A percentile compares a stretch with the other conserved stretches of the same genome.
Conservation (phyloP, 2,888 invertebrate genomes). For the Apeira syringaria region DNA sequence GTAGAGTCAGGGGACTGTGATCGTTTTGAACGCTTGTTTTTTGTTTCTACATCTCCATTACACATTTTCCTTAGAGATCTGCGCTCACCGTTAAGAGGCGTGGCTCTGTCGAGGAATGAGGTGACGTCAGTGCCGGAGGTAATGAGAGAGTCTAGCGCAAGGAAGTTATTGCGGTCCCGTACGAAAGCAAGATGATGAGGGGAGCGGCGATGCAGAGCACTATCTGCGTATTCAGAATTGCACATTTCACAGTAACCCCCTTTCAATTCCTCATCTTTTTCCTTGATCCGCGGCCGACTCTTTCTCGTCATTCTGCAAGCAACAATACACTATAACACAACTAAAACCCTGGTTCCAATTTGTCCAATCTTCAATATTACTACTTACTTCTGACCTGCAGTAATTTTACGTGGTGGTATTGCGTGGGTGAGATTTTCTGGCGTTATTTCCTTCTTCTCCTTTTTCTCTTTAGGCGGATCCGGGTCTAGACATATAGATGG, state of each 20-base stretch:
- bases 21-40: constrained; percentile 51
- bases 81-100: constrained; percentile 66
- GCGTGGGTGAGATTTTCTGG: constrained; percentile 46
- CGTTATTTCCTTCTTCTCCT: constrained; percentile 55
- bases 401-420: constrained; percentile 41
- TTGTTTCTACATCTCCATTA: constrained; percentile 61
- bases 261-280: constrained; percentile 66
- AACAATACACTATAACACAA: constrained; percentile 22
- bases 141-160: constrained; percentile 89
- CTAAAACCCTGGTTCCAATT: constrained; percentile 17
- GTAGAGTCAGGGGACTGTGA: constrained; percentile 61
- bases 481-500: constrained; percentile 80
- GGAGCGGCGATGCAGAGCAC: constrained; percentile 88
- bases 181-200: constrained; percentile 90
- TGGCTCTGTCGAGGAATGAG: constrained; percentile 86
- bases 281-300: constrained; percentile 72
- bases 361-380: neutral
- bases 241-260: constrained; percentile 93
- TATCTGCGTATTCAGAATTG: constrained; percentile 88
- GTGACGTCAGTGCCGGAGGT: constrained; percentile 86
- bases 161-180: constrained; percentile 89
- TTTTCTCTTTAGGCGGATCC: constrained; percentile 64
- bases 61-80: constrained; percentile 64
- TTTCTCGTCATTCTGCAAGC: constrained; percentile 82
- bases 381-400: constrained; percentile 60